Base-by-base conservation (phyloP, 1,140 invertebrate genomes). In the Brachionus rotundiformis region DNA sequence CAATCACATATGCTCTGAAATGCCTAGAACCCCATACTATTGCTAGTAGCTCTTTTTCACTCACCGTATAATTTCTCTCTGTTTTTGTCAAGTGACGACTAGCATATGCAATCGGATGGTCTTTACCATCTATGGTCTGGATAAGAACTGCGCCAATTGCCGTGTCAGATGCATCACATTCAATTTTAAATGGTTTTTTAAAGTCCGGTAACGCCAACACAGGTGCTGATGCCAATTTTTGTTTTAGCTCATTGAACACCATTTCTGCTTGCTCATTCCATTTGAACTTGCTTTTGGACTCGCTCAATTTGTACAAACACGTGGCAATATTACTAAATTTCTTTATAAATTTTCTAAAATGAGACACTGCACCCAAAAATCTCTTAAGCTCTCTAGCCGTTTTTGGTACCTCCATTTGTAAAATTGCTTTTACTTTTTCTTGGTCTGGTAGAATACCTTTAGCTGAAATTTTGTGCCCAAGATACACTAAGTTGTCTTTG, bases 351-450 rank as follows among this genome's bases (percentile, higher is more conserved):
- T 82, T 81, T 7, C 85, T 41, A 82, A 85, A 86, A 68, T 85
- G 86, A 19, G 83, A 83, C 10, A 82, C 81, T 81, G 85, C 83
- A 36, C 85, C 85, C 1, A 87, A 39, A 71, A 87, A 87, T 10
- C 65, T 19, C 73, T 83, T 33, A 0, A 88, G 29, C 25, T 85
- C 82, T 27, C 83, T 84, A 0, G 84, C 41, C 27, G 83, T 86
- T n/a, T 13, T 83, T 19, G 86, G 86, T 13, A 47, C 79, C 7
- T 84, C 85, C 82, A 84, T 85, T 1, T 85, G 59, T 13, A 47
- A 39, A 7, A 87, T 82, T 5, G 85, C 84, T 47, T 82, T 65
- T 19, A 89, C 82, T 82, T 89, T 90, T 11, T 85, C 75, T 63
- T 81, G 73, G 63, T 83, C 80, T 19, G 82, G 47, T 7, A 68